Conservation (phyloP, 2,888 invertebrate species). For the Callinectes sapidus region DNA sequence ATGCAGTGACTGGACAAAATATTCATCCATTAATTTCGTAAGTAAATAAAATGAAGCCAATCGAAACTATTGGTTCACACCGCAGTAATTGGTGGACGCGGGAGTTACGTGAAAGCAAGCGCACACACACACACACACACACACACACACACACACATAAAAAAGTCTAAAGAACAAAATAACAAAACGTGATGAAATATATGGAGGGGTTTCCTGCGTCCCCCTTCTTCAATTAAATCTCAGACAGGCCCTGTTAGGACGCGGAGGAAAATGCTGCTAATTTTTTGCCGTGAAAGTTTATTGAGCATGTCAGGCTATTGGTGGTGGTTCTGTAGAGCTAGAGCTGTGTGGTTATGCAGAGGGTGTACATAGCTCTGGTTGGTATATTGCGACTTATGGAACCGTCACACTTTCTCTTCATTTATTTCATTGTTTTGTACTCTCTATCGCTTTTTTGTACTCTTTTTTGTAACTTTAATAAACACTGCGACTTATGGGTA, state of each 20-base stretch:
- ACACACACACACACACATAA: neutral
- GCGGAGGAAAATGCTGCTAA: neutral
- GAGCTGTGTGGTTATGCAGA: neutral
- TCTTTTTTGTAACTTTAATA: no score
- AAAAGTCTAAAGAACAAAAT: neutral
- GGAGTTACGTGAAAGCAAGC: neutral
- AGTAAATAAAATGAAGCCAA: neutral
- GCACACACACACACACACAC: conserved; percentile 17
- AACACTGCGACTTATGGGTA: no score
- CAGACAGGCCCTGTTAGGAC: conserved; percentile 14
- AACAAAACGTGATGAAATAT: conserved; percentile 4
- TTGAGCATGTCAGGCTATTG: neutral
- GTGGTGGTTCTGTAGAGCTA: neutral
- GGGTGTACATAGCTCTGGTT: neutral
- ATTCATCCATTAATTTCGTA: neutral
- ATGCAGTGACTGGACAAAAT: neutral
- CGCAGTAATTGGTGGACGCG: neutral
- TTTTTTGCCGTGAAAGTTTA: neutral
- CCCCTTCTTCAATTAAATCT: conserved; percentile 33
- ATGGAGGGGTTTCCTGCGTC: conserved; percentile 10
- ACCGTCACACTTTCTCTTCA: neutral
- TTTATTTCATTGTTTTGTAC: neutral
- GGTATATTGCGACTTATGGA: neutral
- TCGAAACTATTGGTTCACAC: neutral
- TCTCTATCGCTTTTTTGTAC: no score